Percentiles rank a stretch among this genome's conserved stretches.
These are phyloP conservation scores for Thumatha senex DNA, from an alignment of 2,888 invertebrate species.

Conservation along the genomic window DNA sequence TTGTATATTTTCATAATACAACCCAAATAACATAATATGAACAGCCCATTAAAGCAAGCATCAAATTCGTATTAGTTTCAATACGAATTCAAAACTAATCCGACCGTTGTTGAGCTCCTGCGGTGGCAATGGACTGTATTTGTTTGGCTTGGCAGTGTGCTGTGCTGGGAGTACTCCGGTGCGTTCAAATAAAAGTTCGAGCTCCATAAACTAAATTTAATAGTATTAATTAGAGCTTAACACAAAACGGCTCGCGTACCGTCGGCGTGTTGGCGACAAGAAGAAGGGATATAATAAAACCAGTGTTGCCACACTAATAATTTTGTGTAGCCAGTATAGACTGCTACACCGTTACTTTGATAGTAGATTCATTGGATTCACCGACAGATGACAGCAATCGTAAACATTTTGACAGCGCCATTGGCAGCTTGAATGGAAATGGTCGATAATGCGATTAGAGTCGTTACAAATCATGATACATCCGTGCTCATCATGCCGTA, in stretches of 20 bases:
- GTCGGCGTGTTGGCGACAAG: too few species aligned
- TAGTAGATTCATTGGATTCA: conserved; percentile 22
- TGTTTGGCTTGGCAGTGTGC: too few species aligned
- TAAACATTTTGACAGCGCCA: conserved; percentile 37
- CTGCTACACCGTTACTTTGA: conserved; percentile 8
- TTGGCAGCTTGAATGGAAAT: conserved; percentile 31
- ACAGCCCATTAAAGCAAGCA: conserved; percentile 12
- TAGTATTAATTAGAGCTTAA: too few species aligned
- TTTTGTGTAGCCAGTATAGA: too few species aligned
- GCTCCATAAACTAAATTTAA: too few species aligned
- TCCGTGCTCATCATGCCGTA: conserved; percentile 30
- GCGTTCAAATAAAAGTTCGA: too few species aligned
- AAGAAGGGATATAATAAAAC: too few species aligned
- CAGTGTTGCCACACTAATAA: too few species aligned
- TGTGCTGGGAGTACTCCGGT: too few species aligned
- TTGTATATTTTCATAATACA: too few species aligned
- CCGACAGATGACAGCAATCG: conserved; percentile 32
- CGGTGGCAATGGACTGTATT: too few species aligned
- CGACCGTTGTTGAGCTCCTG: conserved; percentile 19
- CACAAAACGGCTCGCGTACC: too few species aligned
- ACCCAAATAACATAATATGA: background rate
- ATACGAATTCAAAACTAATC: conserved; percentile 24
- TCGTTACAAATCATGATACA: conserved; percentile 31
- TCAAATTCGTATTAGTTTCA: conserved; percentile 18
- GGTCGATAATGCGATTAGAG: conserved; percentile 31